Evolutionary conservation across 2,797 vertebrate species (phyloP).

Genomic region (Cottoperca gobio): DNA sequence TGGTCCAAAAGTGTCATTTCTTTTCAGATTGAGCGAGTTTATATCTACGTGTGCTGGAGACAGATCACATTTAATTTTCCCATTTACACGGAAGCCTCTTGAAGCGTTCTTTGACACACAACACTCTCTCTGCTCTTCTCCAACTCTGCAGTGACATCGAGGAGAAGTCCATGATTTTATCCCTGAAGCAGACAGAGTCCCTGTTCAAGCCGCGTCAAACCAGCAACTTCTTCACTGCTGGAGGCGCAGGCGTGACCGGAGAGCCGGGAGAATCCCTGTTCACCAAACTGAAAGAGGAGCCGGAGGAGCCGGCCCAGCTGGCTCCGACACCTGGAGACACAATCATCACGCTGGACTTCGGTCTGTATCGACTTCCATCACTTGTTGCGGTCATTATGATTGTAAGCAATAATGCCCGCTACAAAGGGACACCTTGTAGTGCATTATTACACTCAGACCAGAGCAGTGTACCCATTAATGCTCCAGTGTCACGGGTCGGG

Average conservation of each 20-base stretch:
- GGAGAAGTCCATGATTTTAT: conserved; percentile 92
- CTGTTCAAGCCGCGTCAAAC: conserved; percentile 91
- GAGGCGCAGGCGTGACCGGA: conserved; percentile 42
- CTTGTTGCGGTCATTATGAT: neutral
- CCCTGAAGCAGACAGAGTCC: conserved; percentile 95
- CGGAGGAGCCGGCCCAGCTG: conserved; percentile 94
- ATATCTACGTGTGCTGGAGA: too few species aligned
- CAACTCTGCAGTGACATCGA: conserved; percentile 89
- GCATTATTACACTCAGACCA: neutral
- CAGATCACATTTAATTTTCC: too few species aligned
- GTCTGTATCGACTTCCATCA: conserved; percentile 71
- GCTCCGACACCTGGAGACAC: conserved; percentile 94
- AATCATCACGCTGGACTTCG: conserved; percentile 93
- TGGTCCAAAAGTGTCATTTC: neutral
- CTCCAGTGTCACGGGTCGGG: too few species aligned
- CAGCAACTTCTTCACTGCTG: conserved; percentile 83
- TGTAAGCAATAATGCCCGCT: neutral
- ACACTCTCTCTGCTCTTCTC: too few species aligned
- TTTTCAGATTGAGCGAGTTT: too few species aligned
- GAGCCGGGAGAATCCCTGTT: conserved; percentile 89
- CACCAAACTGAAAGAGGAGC: conserved; percentile 95
- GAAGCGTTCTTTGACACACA: too few species aligned
- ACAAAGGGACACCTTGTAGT: neutral
- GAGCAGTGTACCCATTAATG: neutral
- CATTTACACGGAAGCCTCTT: too few species aligned